phyloP scores from a whole-genome alignment of 2,888 invertebrate genomes.

The Phaonia tiefii region DNA sequence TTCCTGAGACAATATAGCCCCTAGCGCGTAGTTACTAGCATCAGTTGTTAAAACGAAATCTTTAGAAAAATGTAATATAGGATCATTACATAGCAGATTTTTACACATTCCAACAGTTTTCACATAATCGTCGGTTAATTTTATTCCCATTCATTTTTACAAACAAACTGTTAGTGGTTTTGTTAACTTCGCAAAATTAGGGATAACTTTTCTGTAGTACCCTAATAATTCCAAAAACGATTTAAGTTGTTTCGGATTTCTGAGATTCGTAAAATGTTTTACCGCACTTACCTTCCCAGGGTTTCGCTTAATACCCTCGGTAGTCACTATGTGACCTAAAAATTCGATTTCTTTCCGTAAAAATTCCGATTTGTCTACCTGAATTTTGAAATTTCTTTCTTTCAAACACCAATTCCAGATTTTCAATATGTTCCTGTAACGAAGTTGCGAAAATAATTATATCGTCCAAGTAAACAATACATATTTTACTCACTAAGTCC shows the following conservation, averaged over 20 bases:
- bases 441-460: no score
- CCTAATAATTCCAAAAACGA: conserved; percentile 68
- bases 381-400: no score
- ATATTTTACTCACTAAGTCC: no score
- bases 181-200: conserved; percentile 62
- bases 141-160: conserved; percentile 52
- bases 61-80: conserved; percentile 38
- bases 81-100: conserved; percentile 64
- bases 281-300: conserved; percentile 71
- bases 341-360: no score
- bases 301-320: conserved; percentile 73
- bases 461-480: no score
- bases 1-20: no score
- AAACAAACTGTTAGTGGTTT: conserved; percentile 62
- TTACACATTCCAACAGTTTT: conserved; percentile 55
- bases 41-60: background rate
- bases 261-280: conserved; percentile 64
- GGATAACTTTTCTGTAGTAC: conserved; percentile 68
- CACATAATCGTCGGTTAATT: conserved; percentile 35
- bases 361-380: no score
- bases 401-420: no score
- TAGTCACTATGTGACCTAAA: no score
- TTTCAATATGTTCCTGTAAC: no score
- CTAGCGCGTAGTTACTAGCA: no score
- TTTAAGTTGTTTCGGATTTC: conserved; percentile 71